Base-by-base conservation (phyloP, 2,888 invertebrate species). In the Cosmorhoe ocellata region DNA sequence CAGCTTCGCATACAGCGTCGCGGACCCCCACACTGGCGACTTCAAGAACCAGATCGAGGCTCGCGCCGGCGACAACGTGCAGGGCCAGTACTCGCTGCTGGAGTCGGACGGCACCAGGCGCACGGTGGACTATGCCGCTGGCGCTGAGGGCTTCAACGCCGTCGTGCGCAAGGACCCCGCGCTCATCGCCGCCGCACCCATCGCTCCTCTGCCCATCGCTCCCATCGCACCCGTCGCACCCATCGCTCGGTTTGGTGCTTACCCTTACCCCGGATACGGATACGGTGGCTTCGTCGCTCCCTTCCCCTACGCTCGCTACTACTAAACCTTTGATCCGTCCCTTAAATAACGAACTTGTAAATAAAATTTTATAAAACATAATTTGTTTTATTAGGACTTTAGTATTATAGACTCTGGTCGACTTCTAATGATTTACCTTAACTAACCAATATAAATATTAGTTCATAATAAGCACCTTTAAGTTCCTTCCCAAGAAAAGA, bases 71-170 rank as follows among this genome's bases (percentile, higher is more conserved):
- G 74, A 88, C 72, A 83, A 86, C 59, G 92, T 92, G 27, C 81
- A 81, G 55, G 92, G 92, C 33, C 90, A 91, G 66, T 92, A 92
- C 81, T 89, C 91, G 22, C 81, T 92, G 38, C 68, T 84, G 51
- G 92, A 92, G 58, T 71, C 92, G 24, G 92, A 92, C 58, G 91
- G 92, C 51, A 86, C 90, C 28, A 79, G 81, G 45, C 84, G 92
- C 46, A 91, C 84, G 9, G 92, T 92, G 0, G 91, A 92, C 75
- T 92, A 92, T 71, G 84, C 90, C n/a, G 91, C 92, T 24, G 83
- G 84, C 5, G 63, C 68, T 3, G 69, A 77, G 41, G 92, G 92
- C 7, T 92, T 92, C 82, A 92, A 92, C 77, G 92, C 92, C 28
- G 67, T 91, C 38, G 92, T 92, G 3, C 81, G 87, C 64, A 90